Base-by-base conservation (phyloP, 2,888 invertebrate genomes). In the Pachymerium ferrugineum region DNA sequence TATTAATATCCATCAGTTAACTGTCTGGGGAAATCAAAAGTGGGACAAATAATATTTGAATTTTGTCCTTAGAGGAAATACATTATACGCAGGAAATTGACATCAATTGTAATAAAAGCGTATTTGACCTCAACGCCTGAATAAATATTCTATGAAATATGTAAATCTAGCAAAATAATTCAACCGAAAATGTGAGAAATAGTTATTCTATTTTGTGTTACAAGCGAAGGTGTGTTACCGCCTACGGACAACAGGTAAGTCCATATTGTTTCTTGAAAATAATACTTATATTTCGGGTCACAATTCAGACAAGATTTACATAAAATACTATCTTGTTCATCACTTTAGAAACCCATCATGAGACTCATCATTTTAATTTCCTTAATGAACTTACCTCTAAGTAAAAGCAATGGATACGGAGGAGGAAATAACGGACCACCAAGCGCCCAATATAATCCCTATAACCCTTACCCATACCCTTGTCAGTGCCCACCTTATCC, bases 401-500 rank as follows among this genome's bases (percentile, higher is more conserved):
- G 19, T 19, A 19, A 16, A 47, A 47, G 16, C 22, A 47, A 47
- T 47, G 47, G 47, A 3, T 47, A 47, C 22, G 19, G 19, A 14
- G 6, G 22, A 2, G 47, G 47, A 16, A 22, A 22, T 19, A 47
- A 47, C 16, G n/a, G n/a, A n/a, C n/a, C n/a, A n/a, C n/a, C n/a
- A n/a, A 47, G 22, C 8, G 47, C 19, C 47, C 47, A 4, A 16
- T 47, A 47, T 8, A 47, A 47, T 16, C 47, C 47, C 6, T 47
- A 47, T 8, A 47, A 47, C 8, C 47, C 47, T 16, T 16, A 47
- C 22, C 47, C 47, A 19, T 47, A 47, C n/a, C 47, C 47, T 1
- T 47, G 47, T 47, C 47, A 47, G 8, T 47, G 47, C 19, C 47
- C n/a, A n/a, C 69, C 72, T 22, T 72, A 72, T 14, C 72, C 72